phyloP scores from a whole-genome alignment of 2,888 invertebrate genomes.

The Rhamphomyia laevipes region DNA sequence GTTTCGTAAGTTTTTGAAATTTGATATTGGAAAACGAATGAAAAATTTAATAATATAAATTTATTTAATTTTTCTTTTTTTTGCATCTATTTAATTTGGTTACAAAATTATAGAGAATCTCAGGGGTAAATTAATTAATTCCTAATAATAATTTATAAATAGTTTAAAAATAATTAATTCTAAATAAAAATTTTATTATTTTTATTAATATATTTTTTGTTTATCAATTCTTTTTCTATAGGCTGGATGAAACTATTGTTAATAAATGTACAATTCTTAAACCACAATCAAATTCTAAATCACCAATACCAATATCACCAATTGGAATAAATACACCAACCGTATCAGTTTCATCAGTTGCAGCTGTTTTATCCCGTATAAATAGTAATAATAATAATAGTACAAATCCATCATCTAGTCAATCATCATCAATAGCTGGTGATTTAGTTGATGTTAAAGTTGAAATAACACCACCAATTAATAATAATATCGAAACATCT shows the following conservation, averaged over 20 bases:
- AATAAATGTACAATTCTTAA: not conserved
- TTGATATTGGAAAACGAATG: conserved; percentile 2
- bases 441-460: conserved; percentile 38
- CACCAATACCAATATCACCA: not conserved
- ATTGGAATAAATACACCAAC: not conserved
- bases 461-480: conserved; percentile 35
- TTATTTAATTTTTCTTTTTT: not conserved
- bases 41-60: not conserved
- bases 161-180: too few species aligned
- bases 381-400: conserved; percentile 24
- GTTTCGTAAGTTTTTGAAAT: conserved; percentile 50
- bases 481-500: conserved; percentile 25
- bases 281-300: not conserved
- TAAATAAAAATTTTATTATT: not conserved
- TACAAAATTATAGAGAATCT: not conserved
- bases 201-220: not conserved
- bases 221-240: not conserved
- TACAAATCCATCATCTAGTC: conserved; percentile 37
- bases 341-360: too few species aligned
- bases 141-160: too few species aligned
- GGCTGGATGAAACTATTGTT: not conserved
- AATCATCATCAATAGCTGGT: conserved; percentile 35
- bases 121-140: not conserved
- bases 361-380: too few species aligned
- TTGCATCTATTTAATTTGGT: not conserved